Base-by-base conservation (phyloP, 2,888 invertebrate genomes). In the Caenorhabditis drosophilae region DNA sequence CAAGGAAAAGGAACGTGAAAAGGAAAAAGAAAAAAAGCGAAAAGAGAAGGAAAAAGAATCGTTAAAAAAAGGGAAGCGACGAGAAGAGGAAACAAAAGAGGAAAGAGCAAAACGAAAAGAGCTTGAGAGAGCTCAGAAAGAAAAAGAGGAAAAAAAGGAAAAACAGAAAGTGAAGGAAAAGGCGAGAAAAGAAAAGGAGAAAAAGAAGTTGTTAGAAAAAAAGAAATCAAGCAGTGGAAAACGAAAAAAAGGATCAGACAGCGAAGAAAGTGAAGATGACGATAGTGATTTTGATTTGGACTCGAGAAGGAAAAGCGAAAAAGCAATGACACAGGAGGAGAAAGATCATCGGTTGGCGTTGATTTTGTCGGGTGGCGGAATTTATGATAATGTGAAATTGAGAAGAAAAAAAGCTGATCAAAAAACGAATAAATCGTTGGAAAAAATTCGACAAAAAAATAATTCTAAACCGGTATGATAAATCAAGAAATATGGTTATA, bases 311-410 rank as follows among this genome's bases (percentile, higher is more conserved):
- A 41, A 35, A 16, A 47, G 36, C 15, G 38, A 35, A 16, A 59
- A 56, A 31, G 53, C 42, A 25, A 20, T 56, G 52, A 59, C 60
- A 2, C 59, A 60, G 36, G 52, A 60, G 36, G 59, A 66, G 36
- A 48, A 49, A 34, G 67, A 67, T 34, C 56, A 53, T 47, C 53
- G 36, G 22, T 31, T 67, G n/a, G 67, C 67, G 3, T 0, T 57
- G 12, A 16, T 53, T 20, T 52, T 67, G 1, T 48, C 56, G 2
- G 34, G 18, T 23, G 56, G 55, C 31, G n/a, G 50, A 7, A 66
- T 56, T 7, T 40, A 22, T 27, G 66, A 66, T 1, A 56, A 52
- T 9, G 35, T 59, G 27, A 59, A 56, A 16, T 45, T 47, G 16
- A 35, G 66, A 2, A n/a, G 59, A 12, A 41, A 36, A n/a, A 38